A percentile compares a stretch with the other conserved stretches of the same genome.
These are phyloP conservation scores for Callospermophilus lateralis DNA, from an alignment of 2,113 vertebrate genomes.

Conservation along the genomic window DNA sequence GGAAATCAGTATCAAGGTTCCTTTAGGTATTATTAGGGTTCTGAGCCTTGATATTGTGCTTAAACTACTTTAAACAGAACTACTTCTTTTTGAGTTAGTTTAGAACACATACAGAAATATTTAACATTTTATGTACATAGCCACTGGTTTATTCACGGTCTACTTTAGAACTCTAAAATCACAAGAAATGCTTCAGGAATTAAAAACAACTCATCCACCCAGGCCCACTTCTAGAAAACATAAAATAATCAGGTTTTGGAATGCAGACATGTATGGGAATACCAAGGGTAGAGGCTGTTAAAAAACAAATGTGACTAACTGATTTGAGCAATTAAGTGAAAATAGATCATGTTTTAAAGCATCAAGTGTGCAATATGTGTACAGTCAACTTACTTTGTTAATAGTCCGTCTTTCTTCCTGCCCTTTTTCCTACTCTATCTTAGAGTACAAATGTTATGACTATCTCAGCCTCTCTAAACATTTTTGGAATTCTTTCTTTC, in stretches of 20 bases:
- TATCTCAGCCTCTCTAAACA: background rate
- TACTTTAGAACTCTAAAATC: slow-evolving; percentile 33
- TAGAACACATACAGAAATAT: slow-evolving; percentile 50
- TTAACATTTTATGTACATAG: slow-evolving; percentile 59
- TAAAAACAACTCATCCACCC: slow-evolving; percentile 27
- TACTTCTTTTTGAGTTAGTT: slow-evolving; percentile 51
- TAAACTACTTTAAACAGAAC: slow-evolving; percentile 72
- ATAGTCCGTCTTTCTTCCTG: background rate
- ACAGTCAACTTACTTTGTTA: background rate
- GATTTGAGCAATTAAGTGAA: background rate
- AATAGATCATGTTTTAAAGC: background rate
- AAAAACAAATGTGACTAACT: background rate
- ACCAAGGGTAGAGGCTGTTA: background rate
- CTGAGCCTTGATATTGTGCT: slow-evolving; percentile 74
- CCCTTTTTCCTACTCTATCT: background rate
- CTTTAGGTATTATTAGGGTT: slow-evolving; percentile 79
- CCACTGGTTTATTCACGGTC: slow-evolving; percentile 25
- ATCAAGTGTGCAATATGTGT: background rate
- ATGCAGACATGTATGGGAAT: background rate
- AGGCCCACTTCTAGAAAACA: slow-evolving; percentile 35
- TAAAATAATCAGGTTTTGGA: slow-evolving; percentile 40
- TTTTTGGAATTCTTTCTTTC: no score
- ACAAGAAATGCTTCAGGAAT: slow-evolving; percentile 37
- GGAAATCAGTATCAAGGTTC: slow-evolving; percentile 81
- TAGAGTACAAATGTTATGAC: background rate